phyloP scores from a whole-genome alignment of 2,797 vertebrate species.

The Spinibarbus caldwelli region DNA sequence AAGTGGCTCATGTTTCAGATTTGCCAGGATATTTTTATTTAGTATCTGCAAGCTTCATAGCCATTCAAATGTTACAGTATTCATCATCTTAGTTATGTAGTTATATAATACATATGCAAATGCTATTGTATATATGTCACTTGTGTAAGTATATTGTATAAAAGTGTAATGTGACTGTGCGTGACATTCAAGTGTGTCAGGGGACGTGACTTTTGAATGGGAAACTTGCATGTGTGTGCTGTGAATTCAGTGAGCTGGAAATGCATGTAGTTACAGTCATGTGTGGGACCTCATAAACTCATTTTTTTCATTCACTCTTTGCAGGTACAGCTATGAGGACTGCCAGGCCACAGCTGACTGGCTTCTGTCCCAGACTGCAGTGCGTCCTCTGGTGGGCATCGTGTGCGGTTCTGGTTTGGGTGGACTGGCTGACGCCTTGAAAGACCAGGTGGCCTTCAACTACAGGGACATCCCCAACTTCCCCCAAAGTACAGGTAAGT shows the following conservation, averaged over 20 bases:
- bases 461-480: conserved; percentile 90
- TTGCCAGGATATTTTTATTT: not conserved
- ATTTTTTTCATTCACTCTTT: not conserved
- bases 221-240: not conserved
- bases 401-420: conserved; percentile 90
- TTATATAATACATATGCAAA: not conserved
- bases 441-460: conserved; percentile 80
- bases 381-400: conserved; percentile 82
- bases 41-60: not conserved
- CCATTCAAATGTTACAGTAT: not conserved
- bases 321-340: conserved; percentile 84
- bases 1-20: not conserved
- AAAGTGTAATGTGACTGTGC: not conserved
- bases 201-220: not conserved
- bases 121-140: no score
- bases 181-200: not conserved
- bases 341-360: conserved; percentile 83
- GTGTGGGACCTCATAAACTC: no score
- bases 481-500: conserved; percentile 85
- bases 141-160: not conserved
- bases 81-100: not conserved
- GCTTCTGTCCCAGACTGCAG: conserved; percentile 78
- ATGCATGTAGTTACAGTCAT: not conserved
- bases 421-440: conserved; percentile 80
- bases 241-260: not conserved